Base-by-base conservation (phyloP, 2,888 invertebrate species). In the Eledona agricola region DNA sequence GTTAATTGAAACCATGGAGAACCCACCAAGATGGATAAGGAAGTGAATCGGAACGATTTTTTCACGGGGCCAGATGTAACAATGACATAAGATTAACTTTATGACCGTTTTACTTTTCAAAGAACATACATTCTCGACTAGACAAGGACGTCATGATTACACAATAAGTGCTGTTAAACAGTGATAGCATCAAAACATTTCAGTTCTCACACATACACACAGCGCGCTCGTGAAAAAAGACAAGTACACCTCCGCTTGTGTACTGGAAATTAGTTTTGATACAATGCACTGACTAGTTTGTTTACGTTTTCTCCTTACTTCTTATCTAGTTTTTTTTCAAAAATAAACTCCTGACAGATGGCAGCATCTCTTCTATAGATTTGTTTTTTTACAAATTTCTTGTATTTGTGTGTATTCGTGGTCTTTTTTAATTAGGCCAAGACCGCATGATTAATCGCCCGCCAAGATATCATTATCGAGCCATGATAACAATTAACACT, bases 31-130 rank as follows among this genome's bases (percentile, higher is more conserved):
- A 25, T n/a, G 7, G 7, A 25, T n/a, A 25, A 25, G 5, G 3
- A n/a, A 7, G 25, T 10, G 3, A 4, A 6, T 10, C 2, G 11
- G 6, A 2, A 11, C 28, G 11, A 28, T 3, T 28, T 28, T 28
- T 28, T 28, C 12, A 3, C 4, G 2, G 4, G 10, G 12, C 10
- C 4, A 32, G 17, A 32, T 29, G 49, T 31, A 40, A 40, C 49
- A 50, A 50, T 50, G 49, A 50, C 31, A 50, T 50, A 40, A 47
- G 49, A 50, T 38, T 40, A 50, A 31, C 40, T 50, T 50, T 38
- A 38, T 38, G 38, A 32, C 31, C 49, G 49, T 23, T 38, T 50
- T 11, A 50, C 23, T 50, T 50, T 47, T 50, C 49, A 50, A 40
- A 22, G 31, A 31, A 50, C 49, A 31, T 31, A 40, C 38, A 50